Conservation (phyloP, 2,888 invertebrate genomes). For the Drosophila mettleri region DNA sequence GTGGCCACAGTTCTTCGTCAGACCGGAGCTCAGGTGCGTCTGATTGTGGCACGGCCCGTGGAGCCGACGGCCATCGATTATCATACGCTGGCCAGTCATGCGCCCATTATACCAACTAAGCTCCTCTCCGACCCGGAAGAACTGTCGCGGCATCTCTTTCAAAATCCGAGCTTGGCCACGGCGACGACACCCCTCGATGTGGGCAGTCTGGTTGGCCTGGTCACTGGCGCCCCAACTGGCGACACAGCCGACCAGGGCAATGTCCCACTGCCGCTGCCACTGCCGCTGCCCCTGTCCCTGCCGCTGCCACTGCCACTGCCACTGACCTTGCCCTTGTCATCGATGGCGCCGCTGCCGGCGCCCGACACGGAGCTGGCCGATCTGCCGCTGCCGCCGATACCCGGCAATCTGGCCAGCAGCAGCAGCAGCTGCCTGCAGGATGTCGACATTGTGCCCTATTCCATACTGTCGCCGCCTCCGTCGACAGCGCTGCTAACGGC, state of each 20-base stretch:
- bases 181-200: conserved; percentile 84
- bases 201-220: conserved; percentile 69
- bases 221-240: conserved; percentile 63
- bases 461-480: conserved; percentile 81
- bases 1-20: conserved; percentile 93
- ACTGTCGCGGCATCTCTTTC: conserved; percentile 93
- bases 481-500: conserved; percentile 47
- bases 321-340: conserved; percentile 7
- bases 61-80: conserved; percentile 94
- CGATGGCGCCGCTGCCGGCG: conserved; percentile 33
- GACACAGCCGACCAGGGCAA: conserved; percentile 59
- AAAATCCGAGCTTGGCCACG: conserved; percentile 86
- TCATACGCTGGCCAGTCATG: conserved; percentile 89
- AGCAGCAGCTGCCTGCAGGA: conserved; percentile 76
- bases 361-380: conserved; percentile 83
- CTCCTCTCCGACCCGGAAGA: conserved; percentile 96
- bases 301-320: conserved; percentile 82
- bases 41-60: conserved; percentile 96
- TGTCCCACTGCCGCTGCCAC: conserved; percentile 23
- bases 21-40: conserved; percentile 89
- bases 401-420: conserved; percentile 52
- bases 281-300: conserved; percentile 40
- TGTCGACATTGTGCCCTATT: conserved; percentile 84
- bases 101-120: conserved; percentile 96
- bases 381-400: conserved; percentile 83